Evolutionary conservation across 2,888 invertebrate species (phyloP), one percentile per base, ranked within the genome.

Genomic region (Pegoplata infirma): DNA sequence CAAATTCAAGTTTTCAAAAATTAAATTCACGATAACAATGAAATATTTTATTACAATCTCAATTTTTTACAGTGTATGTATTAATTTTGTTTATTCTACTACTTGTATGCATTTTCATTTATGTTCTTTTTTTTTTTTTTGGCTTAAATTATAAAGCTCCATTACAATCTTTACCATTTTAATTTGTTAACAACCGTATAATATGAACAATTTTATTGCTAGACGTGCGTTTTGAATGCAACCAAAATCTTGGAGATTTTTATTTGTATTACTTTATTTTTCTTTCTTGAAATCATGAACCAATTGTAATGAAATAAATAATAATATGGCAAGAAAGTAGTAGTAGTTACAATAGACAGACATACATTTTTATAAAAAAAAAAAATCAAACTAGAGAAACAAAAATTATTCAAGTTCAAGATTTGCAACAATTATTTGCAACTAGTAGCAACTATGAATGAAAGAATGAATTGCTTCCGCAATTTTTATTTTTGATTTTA

Each of bases 381-480:
- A 59, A 21, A 1, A 59, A 16, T 12, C 16, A 47, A 47, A n/a
- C n/a, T n/a, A n/a, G n/a, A 28, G 47, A 28, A 36, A 44, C 23
- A 55, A 58, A 76, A n/a, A n/a, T n/a, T n/a, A n/a, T 25, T 63
- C 56, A 71, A 71, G 53, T 59, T 66, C 36, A 59, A 59, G 10
- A 36, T 68, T 32, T 46, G 49, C 66, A 28, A 74, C 80, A 83
- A 83, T 81, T 83, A 83, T 79, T 76, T 79, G 68, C 80, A 80
- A 83, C 79, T 82, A 80, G 82, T 72, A 80, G 82, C 75, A 63
- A 53, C 51, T 56, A 49, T 44, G 56, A 75, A 75, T 75, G 63
- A 75, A 75, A 68, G 61, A 75, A 19, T 71, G 71, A 75, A 75
- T 71, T 79, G 79, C 82, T 83, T 83, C 82, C 82, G 82, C 81